A percentile compares a stretch with the other conserved stretches of the same genome.
phyloP scores from a whole-genome alignment of 2,113 vertebrate species.

The Arvicanthis niloticus region DNA sequence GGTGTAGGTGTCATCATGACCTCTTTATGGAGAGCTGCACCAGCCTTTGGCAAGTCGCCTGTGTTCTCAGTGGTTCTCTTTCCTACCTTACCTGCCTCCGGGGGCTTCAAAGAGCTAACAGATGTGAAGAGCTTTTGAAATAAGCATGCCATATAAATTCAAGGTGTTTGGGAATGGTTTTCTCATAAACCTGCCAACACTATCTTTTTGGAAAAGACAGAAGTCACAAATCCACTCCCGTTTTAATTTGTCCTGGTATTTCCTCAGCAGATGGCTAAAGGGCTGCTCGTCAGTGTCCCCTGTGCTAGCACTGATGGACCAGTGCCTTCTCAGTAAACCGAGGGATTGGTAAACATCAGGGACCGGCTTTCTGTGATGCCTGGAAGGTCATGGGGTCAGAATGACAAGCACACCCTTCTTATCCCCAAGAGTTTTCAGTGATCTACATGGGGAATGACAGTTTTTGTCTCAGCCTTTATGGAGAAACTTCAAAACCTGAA shows the following conservation, averaged over 20 bases:
- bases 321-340: background rate
- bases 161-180: slow-evolving; percentile 83
- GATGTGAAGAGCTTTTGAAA: slow-evolving; percentile 82
- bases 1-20: rapidly evolving
- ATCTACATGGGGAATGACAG: background rate
- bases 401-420: rapidly evolving
- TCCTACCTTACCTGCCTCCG: slow-evolving; percentile 76
- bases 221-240: slow-evolving; percentile 80
- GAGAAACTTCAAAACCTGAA: background rate
- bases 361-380: background rate
- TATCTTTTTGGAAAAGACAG: slow-evolving; percentile 83
- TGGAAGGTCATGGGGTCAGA: background rate
- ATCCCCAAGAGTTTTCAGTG: background rate
- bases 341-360: background rate
- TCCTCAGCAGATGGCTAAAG: slow-evolving; percentile 76
- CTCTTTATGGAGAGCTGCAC: background rate
- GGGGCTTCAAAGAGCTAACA: slow-evolving; percentile 80
- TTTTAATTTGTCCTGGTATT: slow-evolving; percentile 81
- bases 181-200: slow-evolving; percentile 82
- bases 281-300: slow-evolving; percentile 29
- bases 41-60: background rate
- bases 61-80: background rate
- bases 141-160: slow-evolving; percentile 81
- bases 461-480: rapidly evolving
- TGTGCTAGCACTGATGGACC: background rate